phyloP scores from a whole-genome alignment of 1,140 invertebrate species.

The Doryteuthis pealeii region DNA sequence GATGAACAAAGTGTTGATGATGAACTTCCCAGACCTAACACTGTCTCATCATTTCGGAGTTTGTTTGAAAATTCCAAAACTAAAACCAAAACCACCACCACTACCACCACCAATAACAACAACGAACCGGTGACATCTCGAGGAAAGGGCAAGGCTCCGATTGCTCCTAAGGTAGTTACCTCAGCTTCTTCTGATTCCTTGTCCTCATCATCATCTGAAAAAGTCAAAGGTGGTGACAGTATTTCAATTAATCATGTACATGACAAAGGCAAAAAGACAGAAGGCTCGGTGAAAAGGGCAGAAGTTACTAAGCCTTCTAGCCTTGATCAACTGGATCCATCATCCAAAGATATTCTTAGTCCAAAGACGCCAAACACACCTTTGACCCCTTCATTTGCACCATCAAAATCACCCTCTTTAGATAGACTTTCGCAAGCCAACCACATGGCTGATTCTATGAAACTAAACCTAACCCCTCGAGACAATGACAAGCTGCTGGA shows the following conservation, averaged over 20 bases:
- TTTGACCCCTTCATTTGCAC: neutral
- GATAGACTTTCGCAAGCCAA: neutral
- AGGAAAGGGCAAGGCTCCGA: no score
- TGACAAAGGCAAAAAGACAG: no score
- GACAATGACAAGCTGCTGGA: neutral
- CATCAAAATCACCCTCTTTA: neutral
- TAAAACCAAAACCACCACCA: neutral
- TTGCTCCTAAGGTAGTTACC: no score
- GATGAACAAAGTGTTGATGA: neutral
- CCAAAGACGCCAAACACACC: no score
- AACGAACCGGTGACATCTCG: no score
- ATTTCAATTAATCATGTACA: no score
- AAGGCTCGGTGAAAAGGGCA: neutral
- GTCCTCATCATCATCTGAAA: no score
- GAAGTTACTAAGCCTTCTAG: neutral
- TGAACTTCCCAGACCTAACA: neutral
- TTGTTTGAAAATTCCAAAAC: conserved; percentile 4
- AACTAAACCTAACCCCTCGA: neutral
- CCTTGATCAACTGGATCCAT: neutral
- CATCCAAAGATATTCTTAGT: no score
- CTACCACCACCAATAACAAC: no score
- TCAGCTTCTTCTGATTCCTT: no score
- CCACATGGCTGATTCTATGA: neutral
- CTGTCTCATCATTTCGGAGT: neutral
- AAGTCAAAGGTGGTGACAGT: no score